These are phyloP conservation scores for Thalassophryne amazonica DNA, from an alignment of 2,797 vertebrate genomes.

Conservation along the genomic window DNA sequence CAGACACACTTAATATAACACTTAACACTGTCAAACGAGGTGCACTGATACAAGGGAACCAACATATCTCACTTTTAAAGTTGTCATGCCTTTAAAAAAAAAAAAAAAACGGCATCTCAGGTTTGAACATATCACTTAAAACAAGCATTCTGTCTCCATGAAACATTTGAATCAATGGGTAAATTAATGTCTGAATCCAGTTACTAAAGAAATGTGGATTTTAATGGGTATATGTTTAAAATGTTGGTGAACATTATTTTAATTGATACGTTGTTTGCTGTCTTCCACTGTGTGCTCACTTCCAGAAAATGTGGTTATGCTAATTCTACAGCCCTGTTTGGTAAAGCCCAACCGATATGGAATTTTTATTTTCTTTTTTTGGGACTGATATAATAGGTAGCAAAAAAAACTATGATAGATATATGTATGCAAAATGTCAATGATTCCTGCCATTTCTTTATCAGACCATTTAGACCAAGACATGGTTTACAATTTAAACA, in stretches of 20 bases:
- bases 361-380: too few species aligned
- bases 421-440: too few species aligned
- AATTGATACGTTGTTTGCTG: slow-evolving; percentile 28
- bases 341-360: too few species aligned
- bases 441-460: too few species aligned
- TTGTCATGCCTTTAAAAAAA: slow-evolving; percentile 38
- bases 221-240: too few species aligned
- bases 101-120: slow-evolving; percentile 64
- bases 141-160: slow-evolving; percentile 34
- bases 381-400: too few species aligned
- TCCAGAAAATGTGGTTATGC: slow-evolving; percentile 37
- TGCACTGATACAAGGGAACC: slow-evolving; percentile 26
- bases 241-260: too few species aligned
- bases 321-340: slow-evolving; percentile 6
- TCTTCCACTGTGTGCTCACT: slow-evolving; percentile 38
- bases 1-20: too few species aligned
- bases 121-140: slow-evolving; percentile 65
- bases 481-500: too few species aligned
- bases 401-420: too few species aligned
- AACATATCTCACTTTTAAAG: slow-evolving; percentile 41
- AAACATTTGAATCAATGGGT: slow-evolving; percentile 19
- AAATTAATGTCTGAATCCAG: neutral
- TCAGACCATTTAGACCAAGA: too few species aligned
- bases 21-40: slow-evolving; percentile 32
- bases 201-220: neutral